Percentiles rank a stretch among this genome's conserved stretches.
phyloP scores from a whole-genome alignment of 2,113 vertebrate genomes.

The Panthera leo region DNA sequence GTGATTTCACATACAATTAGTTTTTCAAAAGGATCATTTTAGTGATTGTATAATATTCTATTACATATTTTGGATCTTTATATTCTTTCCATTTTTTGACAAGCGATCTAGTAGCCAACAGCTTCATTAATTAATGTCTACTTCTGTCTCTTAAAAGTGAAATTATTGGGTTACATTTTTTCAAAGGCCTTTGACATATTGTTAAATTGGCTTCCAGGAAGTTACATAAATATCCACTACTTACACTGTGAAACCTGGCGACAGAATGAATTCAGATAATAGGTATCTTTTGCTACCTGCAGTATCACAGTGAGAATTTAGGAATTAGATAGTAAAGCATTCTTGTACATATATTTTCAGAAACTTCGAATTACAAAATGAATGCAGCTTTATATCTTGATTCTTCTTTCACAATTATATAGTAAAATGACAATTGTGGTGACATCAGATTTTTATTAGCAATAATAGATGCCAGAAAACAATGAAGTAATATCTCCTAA shows the following conservation, averaged over 20 bases:
- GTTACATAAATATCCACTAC: neutral
- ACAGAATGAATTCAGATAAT: neutral
- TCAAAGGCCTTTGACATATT: neutral
- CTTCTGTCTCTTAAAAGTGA: neutral
- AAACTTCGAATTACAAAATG: neutral
- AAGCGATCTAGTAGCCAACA: neutral
- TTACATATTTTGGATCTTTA: neutral
- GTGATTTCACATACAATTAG: neutral
- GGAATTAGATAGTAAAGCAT: neutral
- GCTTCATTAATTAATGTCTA: neutral
- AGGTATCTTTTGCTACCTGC: neutral
- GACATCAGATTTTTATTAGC: conserved; percentile 23
- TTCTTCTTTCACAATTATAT: conserved; percentile 29
- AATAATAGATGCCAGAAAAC: conserved; percentile 29
- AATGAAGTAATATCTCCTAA: conserved; percentile 35
- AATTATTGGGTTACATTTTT: neutral
- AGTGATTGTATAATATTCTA: neutral
- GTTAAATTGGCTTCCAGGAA: neutral
- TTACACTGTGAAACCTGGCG: neutral
- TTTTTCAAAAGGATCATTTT: neutral
- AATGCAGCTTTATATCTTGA: neutral
- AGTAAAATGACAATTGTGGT: conserved; percentile 4
- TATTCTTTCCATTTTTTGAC: neutral
- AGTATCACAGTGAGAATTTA: neutral
- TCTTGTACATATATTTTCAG: neutral